Evolutionary conservation across 2,888 invertebrate species (phyloP), one percentile per base, ranked within the genome.

Genomic region (Antheraea yamamai): DNA sequence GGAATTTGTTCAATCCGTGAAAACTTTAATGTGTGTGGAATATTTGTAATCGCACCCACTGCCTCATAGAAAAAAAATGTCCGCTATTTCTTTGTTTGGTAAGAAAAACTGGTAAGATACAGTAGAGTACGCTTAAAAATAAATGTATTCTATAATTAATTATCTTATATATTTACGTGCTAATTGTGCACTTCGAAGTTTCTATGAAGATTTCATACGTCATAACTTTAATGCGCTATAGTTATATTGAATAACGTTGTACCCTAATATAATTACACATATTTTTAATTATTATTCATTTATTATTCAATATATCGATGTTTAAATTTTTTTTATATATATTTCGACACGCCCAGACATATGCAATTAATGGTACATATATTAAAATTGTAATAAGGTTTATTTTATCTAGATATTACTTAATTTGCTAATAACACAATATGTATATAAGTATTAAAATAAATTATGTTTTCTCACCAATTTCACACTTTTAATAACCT

Each of bases 401-500:
- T 23, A n/a, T 70, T 35, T 26, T 81, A 85, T 85, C 81, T 79
- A 77, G 80, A 87, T 90, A 84, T 85, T 86, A 87, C 88, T 83
- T 88, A 81, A 86, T 86, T 84, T 83, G 89, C 89, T 89, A 83
- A 83, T 81, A 86, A 88, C 88, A 89, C 88, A 88, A 85, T 86
- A 91, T 94, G 94, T 94, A 93, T 87, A 92, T 93, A 92, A 86
- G 81, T 88, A 66, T 61, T 23, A 75, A 89, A 93, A 90, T 93
- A 93, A 93, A 92, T 87, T 89, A 89, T 92, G 91, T 92, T 94
- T 92, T 90, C 89, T 89, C 93, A 66, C 64, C 26, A 66, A 30
- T 16, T 16, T 30, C 6, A 30, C 26, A 16, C 80, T 74, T 68
- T 26, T 30, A 55, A 66, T 23, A 74, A 74, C 51, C 72, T 51